A percentile compares a stretch with the other conserved stretches of the same genome.
Conservation (phyloP, 2,888 invertebrate genomes). For the Dinocampus coccinellae region DNA sequence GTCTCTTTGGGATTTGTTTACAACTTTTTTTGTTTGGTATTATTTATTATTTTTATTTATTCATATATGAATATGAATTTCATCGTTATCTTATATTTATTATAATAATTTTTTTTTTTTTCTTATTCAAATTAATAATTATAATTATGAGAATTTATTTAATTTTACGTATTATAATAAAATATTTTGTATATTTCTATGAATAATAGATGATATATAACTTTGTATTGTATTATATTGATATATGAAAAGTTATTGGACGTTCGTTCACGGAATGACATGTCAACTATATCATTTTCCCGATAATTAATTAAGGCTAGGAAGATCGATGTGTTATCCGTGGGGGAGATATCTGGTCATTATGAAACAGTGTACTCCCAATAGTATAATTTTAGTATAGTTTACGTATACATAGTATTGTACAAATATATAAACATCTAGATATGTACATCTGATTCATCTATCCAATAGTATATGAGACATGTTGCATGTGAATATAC, state of each 20-base stretch:
- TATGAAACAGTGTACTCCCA: constrained; percentile 59
- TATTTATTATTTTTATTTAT: constrained; percentile 20
- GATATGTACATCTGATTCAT: constrained; percentile 42
- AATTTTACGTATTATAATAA: too few relatives aligned
- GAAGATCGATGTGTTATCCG: constrained; percentile 58
- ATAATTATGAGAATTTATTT: too few relatives aligned
- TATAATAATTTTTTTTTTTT: neutral
- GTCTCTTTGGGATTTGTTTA: constrained; percentile 46
- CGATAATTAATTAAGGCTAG: constrained; percentile 61
- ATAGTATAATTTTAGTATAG: constrained; percentile 50
- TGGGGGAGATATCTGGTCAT: constrained; percentile 52
- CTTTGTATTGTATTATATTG: constrained; percentile 2
- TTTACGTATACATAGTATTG: constrained; percentile 29
- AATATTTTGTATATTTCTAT: constrained; percentile 11
- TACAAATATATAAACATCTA: constrained; percentile 38
- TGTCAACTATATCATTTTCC: constrained; percentile 47
- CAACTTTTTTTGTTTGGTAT: constrained; percentile 44
- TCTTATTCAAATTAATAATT: too few relatives aligned
- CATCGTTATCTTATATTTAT: too few relatives aligned
- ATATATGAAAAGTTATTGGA: constrained; percentile 22
- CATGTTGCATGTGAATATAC: neutral
- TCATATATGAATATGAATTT: neutral
- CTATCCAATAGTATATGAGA: constrained; percentile 22
- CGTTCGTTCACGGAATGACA: constrained; percentile 26
- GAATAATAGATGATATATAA: too few relatives aligned